Evolutionary conservation across 2,797 vertebrate species (phyloP).

Genomic region (Balearica regulorum): DNA sequence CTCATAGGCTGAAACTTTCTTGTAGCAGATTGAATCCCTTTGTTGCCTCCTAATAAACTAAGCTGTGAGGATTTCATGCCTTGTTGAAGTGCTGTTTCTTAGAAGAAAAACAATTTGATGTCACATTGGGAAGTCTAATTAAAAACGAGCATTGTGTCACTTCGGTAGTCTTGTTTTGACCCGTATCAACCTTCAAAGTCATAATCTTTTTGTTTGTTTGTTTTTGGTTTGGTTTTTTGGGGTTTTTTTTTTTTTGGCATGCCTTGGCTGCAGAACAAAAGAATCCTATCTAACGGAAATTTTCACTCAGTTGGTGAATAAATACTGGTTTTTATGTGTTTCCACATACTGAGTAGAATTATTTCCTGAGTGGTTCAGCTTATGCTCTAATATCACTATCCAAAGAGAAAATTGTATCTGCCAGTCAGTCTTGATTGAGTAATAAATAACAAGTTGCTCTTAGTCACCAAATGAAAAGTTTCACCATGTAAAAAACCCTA

Average conservation of each 20-base stretch:
- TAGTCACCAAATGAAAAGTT: constrained; percentile 21
- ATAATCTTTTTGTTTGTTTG: neutral
- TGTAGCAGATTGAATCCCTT: constrained; percentile 31
- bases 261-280: neutral
- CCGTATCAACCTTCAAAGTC: neutral
- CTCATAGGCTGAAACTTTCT: constrained; percentile 36
- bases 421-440: constrained; percentile 13
- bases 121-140: constrained; percentile 32
- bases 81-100: constrained; percentile 36
- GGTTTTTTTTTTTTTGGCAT: neutral
- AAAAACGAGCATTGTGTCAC: neutral
- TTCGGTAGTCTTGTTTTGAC: neutral
- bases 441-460: constrained; percentile 14
- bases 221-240: neutral
- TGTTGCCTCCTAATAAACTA: constrained; percentile 40
- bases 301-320: neutral
- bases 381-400: neutral
- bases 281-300: neutral
- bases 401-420: neutral
- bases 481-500: neutral
- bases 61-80: constrained; percentile 24
- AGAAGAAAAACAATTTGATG: constrained; percentile 8
- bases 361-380: neutral
- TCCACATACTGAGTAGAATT: neutral
- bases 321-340: neutral